Conservation (phyloP, 2,113 vertebrate species). For the Tragulus kanchil region DNA sequence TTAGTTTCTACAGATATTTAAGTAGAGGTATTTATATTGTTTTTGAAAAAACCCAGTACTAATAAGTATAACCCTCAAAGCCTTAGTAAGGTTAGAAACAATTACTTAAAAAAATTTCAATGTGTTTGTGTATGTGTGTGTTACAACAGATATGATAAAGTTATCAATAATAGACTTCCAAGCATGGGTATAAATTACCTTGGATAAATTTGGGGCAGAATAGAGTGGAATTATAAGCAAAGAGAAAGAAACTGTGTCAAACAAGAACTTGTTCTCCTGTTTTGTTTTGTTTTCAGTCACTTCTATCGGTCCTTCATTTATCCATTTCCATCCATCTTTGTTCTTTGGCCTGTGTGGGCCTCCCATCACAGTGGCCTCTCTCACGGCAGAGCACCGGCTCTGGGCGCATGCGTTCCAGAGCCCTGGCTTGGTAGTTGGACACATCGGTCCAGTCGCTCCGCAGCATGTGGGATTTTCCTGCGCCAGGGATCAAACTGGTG, state of each 20-base stretch:
- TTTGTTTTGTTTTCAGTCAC: not conserved
- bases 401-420: too few relatives aligned
- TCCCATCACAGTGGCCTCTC: too few relatives aligned
- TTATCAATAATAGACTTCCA: conserved; percentile 2
- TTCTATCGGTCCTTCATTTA: too few relatives aligned
- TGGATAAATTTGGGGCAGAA: not conserved
- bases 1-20: conserved; percentile 39
- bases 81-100: conserved; percentile 36
- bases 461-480: too few relatives aligned
- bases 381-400: too few relatives aligned
- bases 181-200: conserved; percentile 23
- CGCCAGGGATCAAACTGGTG: too few relatives aligned
- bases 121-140: not conserved
- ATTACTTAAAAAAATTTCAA: not conserved
- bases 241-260: not conserved
- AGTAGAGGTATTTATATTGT: not conserved
- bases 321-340: too few relatives aligned
- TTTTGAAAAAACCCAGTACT: conserved; percentile 45
- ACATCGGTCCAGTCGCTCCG: too few relatives aligned
- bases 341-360: too few relatives aligned
- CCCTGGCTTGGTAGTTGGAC: too few relatives aligned
- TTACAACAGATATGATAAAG: not conserved
- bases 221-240: not conserved
- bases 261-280: not conserved
- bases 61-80: conserved; percentile 5